phyloP scores from a whole-genome alignment of 2,113 vertebrate genomes.

The Opisthocomus hoazin region DNA sequence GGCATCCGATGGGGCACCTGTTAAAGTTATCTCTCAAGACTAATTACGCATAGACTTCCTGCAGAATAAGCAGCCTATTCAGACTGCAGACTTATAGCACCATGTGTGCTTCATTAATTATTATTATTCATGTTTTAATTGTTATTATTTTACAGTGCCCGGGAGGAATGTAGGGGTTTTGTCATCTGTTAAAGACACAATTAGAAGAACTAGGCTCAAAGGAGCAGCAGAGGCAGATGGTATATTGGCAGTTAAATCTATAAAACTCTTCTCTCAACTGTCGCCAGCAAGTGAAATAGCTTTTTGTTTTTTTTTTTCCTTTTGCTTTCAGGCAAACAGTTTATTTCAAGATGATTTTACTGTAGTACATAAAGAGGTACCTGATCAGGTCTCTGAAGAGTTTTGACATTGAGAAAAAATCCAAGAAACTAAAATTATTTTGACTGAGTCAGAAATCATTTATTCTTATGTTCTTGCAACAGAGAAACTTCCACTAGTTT shows the following conservation, averaged over 20 bases:
- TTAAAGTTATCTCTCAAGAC: not conserved
- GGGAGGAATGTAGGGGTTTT: not conserved
- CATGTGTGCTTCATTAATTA: constrained; percentile 23
- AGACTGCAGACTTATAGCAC: not conserved
- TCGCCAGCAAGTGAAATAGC: not conserved
- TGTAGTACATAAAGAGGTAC: not conserved
- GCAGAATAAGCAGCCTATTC: not conserved
- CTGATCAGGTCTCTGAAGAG: not conserved
- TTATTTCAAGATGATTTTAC: not conserved
- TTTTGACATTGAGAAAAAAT: not conserved
- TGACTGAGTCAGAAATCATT: constrained; percentile 2
- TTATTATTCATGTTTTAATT: constrained; percentile 55
- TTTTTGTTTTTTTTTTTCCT: not conserved
- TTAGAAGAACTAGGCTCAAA: constrained; percentile 24
- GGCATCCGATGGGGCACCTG: not conserved
- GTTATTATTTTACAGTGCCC: constrained; percentile 45
- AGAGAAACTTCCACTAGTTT: not conserved
- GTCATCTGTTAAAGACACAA: constrained; percentile 8
- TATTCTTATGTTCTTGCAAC: not conserved
- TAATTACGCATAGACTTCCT: not conserved
- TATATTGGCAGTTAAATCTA: constrained; percentile 30
- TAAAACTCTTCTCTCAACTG: constrained; percentile 16
- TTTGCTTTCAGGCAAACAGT: not conserved
- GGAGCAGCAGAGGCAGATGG: constrained; percentile 33
- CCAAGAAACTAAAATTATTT: not conserved